Conservation (phyloP, 2,888 invertebrate species). For the Peribatodes rhomboidaria region DNA sequence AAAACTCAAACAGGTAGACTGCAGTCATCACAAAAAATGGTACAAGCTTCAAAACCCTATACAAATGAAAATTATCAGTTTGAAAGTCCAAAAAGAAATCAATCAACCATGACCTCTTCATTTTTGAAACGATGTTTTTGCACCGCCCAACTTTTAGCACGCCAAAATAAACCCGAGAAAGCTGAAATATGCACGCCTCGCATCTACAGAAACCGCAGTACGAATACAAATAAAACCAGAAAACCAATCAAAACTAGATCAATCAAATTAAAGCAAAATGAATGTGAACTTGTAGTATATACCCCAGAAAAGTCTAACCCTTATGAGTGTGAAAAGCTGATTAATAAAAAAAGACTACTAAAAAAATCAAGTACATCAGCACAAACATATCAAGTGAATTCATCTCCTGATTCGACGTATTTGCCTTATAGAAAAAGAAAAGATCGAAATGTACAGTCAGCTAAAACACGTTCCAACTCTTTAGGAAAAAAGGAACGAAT, state of each 20-base stretch:
- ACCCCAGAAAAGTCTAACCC: slow-evolving; percentile 60
- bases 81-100: not conserved
- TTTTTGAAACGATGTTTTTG: slow-evolving; percentile 59
- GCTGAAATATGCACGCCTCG: not conserved
- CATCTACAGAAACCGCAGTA: slow-evolving; percentile 3
- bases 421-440: not conserved
- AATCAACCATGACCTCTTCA: not conserved
- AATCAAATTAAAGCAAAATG: slow-evolving; percentile 9
- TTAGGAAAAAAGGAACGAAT: not conserved
- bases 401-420: not conserved
- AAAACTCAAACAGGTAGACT: not conserved
- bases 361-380: slow-evolving; percentile 8
- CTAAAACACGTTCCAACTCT: not conserved
- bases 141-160: slow-evolving; percentile 50
- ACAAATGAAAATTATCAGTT: not conserved
- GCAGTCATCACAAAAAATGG: not conserved
- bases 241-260: not conserved
- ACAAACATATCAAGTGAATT: not conserved
- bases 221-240: not conserved
- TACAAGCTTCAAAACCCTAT: not conserved
- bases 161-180: slow-evolving; percentile 27
- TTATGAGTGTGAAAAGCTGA: slow-evolving; percentile 54
- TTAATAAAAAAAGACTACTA: slow-evolving; percentile 24
- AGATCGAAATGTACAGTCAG: not conserved
- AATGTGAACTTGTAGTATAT: slow-evolving; percentile 57